A percentile compares a stretch with the other conserved stretches of the same genome.
Evolutionary conservation across 1,140 invertebrate species (phyloP).

Genomic region (Drosophila sp.): DNA sequence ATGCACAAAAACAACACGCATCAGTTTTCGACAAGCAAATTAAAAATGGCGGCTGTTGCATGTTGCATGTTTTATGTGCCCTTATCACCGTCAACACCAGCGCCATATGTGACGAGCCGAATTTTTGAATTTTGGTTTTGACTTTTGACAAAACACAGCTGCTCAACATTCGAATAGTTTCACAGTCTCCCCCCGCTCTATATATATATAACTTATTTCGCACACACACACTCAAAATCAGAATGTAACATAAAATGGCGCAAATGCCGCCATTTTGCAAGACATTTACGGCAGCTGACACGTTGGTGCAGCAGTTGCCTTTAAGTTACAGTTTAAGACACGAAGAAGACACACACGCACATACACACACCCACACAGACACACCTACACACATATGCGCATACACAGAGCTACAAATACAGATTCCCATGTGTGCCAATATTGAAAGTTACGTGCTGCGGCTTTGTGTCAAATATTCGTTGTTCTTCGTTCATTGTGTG

Average conservation of each 20-base stretch:
- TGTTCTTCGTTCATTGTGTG: slow-evolving; percentile 29
- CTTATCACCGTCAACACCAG: background rate
- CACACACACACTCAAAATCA: slow-evolving; percentile 14
- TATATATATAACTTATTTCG: background rate
- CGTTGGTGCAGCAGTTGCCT: slow-evolving; percentile 37
- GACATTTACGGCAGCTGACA: slow-evolving; percentile 57
- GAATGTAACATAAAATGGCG: slow-evolving; percentile 44
- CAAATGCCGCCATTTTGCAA: slow-evolving; percentile 54
- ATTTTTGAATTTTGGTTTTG: slow-evolving; percentile 56
- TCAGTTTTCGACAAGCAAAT: slow-evolving; percentile 72
- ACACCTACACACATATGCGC: slow-evolving; percentile 22
- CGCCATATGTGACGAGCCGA: slow-evolving; percentile 19
- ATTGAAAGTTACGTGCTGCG: slow-evolving; percentile 66
- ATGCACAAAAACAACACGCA: slow-evolving; percentile 43
- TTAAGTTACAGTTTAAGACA: slow-evolving; percentile 49
- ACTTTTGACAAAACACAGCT: slow-evolving; percentile 72
- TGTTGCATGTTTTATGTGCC: slow-evolving; percentile 50
- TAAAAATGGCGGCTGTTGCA: slow-evolving; percentile 76
- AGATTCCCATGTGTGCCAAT: slow-evolving; percentile 55
- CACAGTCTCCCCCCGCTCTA: slow-evolving; percentile 1
- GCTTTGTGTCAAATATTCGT: slow-evolving; percentile 73
- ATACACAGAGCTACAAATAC: slow-evolving; percentile 3
- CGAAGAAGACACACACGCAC: slow-evolving; percentile 21
- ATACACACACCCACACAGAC: slow-evolving; percentile 17
- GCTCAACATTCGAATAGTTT: slow-evolving; percentile 57